Conservation (phyloP, 2,113 vertebrate genomes). For the Callopanchax toddi region DNA sequence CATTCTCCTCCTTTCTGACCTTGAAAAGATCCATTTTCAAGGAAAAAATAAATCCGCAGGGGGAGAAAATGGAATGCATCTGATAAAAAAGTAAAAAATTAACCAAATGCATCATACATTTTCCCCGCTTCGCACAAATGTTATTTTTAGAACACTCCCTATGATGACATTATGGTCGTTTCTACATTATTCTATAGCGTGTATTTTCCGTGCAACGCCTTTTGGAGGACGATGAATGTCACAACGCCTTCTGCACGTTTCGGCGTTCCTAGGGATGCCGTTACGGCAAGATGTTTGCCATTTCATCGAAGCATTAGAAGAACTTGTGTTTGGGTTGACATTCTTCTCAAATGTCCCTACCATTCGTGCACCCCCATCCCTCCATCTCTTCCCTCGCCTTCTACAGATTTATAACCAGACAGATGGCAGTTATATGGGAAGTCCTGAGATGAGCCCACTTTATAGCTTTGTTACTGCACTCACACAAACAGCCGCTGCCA, state of each 20-base stretch:
- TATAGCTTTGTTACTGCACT: slow-evolving; percentile 97
- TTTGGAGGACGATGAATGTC: slow-evolving; percentile 7
- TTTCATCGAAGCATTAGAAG: slow-evolving; percentile 47
- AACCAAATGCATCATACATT: slow-evolving; percentile 47
- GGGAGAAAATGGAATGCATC: slow-evolving; percentile 50
- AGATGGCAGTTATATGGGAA: slow-evolving; percentile 95
- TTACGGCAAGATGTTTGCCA: slow-evolving; percentile 29
- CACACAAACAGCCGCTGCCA: slow-evolving; percentile 90
- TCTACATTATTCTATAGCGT: slow-evolving; percentile 21
- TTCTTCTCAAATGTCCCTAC: slow-evolving; percentile 73
- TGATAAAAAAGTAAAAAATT: slow-evolving; percentile 26
- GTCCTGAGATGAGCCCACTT: slow-evolving; percentile 96
- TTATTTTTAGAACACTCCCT: slow-evolving; percentile 21
- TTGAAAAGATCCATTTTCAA: slow-evolving; percentile 64
- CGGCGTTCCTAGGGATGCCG: slow-evolving; percentile 19
- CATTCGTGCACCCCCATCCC: slow-evolving; percentile 77
- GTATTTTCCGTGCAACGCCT: slow-evolving; percentile 2
- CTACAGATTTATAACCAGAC: slow-evolving; percentile 95
- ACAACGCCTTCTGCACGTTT: slow-evolving; percentile 1
- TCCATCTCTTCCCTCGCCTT: slow-evolving; percentile 65
- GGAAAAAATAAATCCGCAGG: slow-evolving; percentile 32
- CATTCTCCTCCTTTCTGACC: slow-evolving; percentile 66
- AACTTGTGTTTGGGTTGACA: slow-evolving; percentile 61
- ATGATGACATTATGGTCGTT: slow-evolving; percentile 9
- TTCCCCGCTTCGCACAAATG: slow-evolving; percentile 24